Conservation (phyloP, 2,888 invertebrate genomes). For the Erannis defoliaria region DNA sequence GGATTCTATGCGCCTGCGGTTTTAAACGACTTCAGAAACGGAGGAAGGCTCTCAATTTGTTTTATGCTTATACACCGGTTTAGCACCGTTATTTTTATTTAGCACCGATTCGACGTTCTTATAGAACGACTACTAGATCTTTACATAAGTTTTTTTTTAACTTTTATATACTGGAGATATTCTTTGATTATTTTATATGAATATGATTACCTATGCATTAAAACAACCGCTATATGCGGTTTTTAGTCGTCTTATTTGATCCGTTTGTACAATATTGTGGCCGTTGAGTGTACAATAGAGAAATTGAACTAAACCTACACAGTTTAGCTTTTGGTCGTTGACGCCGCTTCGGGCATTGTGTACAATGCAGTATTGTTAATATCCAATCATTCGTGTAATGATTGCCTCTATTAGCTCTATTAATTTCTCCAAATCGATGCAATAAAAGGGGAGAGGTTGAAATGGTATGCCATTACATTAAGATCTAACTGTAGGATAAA, state of each 20-base stretch:
- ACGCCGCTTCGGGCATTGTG: slow-evolving; percentile 47
- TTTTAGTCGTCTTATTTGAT: too few relatives aligned
- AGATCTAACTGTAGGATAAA: background rate
- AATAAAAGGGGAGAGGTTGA: slow-evolving; percentile 22
- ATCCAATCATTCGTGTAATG: slow-evolving; percentile 72
- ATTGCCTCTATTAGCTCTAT: slow-evolving; percentile 48
- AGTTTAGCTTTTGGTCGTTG: slow-evolving; percentile 48
- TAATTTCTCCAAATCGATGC: slow-evolving; percentile 27
- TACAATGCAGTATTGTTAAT: slow-evolving; percentile 61
- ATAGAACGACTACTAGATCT: too few relatives aligned
- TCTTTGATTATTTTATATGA: background rate
- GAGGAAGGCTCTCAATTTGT: background rate
- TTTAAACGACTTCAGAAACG: background rate
- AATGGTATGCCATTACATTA: background rate
- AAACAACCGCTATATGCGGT: too few relatives aligned
- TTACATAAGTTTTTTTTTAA: background rate
- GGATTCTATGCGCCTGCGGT: slow-evolving; percentile 37
- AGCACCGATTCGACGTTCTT: too few relatives aligned
- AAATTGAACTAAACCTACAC: slow-evolving; percentile 40
- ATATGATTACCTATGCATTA: too few relatives aligned
- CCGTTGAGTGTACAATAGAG: slow-evolving; percentile 28
- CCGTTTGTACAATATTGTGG: slow-evolving; percentile 2
- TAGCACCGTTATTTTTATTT: too few relatives aligned
- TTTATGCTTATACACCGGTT: background rate
- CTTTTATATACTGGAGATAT: too few relatives aligned